Evolutionary conservation across 1,140 invertebrate genomes (phyloP).

Genomic region (Bombus confusus): DNA sequence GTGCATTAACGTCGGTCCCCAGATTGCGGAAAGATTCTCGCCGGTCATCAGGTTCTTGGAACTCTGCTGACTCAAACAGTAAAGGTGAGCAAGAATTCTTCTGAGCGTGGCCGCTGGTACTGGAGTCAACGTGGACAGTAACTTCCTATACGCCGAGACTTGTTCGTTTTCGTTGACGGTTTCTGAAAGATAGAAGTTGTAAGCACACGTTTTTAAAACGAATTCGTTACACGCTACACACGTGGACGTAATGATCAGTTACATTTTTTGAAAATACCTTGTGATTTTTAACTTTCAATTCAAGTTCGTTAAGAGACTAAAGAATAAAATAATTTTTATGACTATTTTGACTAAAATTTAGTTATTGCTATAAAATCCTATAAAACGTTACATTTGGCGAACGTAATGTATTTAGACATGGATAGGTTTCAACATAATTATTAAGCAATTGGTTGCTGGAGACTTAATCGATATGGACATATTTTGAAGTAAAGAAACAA

Average conservation of each 20-base stretch:
- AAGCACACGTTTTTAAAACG: neutral
- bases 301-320: no score
- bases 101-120: constrained; percentile 89
- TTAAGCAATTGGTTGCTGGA: no score
- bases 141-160: constrained; percentile 84
- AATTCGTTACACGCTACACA: neutral
- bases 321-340: no score
- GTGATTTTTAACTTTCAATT: no score
- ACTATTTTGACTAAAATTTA: no score
- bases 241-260: neutral
- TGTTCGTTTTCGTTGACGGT: constrained; percentile 82
- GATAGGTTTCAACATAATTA: no score
- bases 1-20: constrained; percentile 92
- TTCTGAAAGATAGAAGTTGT: constrained; percentile 75
- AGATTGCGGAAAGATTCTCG: constrained; percentile 91
- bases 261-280: no score
- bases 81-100: constrained; percentile 90
- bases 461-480: no score
- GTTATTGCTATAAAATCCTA: no score
- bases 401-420: no score
- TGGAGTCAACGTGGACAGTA: constrained; percentile 86
- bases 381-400: no score
- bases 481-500: neutral
- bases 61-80: constrained; percentile 89
- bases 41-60: constrained; percentile 90